Evolutionary conservation across 2,797 vertebrate species (phyloP).

Genomic region (Sardinella longiceps): DNA sequence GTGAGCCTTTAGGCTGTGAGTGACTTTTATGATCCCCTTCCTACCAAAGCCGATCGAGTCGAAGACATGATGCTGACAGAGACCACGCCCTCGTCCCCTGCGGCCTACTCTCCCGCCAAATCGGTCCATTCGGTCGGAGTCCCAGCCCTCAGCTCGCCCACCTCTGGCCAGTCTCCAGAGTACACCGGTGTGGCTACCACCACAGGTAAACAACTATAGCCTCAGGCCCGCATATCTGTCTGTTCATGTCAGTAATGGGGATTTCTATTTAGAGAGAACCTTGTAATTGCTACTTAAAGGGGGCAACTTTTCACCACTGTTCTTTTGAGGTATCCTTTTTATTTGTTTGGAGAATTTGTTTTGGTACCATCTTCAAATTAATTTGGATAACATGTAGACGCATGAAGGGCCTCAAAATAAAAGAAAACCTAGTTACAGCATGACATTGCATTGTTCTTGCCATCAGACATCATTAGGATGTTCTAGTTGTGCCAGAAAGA

Average conservation of each 20-base stretch:
- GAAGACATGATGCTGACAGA: slow-evolving; percentile 86
- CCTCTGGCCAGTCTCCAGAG: slow-evolving; percentile 88
- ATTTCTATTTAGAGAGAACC: not conserved
- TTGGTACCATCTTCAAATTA: no score
- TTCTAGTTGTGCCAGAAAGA: no score
- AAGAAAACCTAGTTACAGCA: no score
- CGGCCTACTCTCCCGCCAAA: slow-evolving; percentile 87
- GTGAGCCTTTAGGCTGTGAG: not conserved
- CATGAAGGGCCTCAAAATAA: no score
- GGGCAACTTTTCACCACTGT: no score
- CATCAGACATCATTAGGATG: no score
- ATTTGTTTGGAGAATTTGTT: no score
- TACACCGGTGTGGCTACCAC: slow-evolving; percentile 80
- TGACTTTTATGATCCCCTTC: not conserved
- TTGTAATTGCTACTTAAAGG: not conserved
- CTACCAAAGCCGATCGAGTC: slow-evolving; percentile 77
- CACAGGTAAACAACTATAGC: slow-evolving; percentile 74
- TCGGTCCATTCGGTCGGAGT: slow-evolving; percentile 86
- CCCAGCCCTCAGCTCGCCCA: slow-evolving; percentile 83
- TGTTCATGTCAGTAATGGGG: not conserved
- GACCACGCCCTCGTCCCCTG: slow-evolving; percentile 85
- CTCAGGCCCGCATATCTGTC: not conserved
- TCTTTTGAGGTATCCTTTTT: no score
- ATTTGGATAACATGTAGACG: no score
- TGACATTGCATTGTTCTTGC: no score